phyloP scores from a whole-genome alignment of 30 jellyfish, hydroid and myxozoan species.

The Morbakka virulenta region DNA sequence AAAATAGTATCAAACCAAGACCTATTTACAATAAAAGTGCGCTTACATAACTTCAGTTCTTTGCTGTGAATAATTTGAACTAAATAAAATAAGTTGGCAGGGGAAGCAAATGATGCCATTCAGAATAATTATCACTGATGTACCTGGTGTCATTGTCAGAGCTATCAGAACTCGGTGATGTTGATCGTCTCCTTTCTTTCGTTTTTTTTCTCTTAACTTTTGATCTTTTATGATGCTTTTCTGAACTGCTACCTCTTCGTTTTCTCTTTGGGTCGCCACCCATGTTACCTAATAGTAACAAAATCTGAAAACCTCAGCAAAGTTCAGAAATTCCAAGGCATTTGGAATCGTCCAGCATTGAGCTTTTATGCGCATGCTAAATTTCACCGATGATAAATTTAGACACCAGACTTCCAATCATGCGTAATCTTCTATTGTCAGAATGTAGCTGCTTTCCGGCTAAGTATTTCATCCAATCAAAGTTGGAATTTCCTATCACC shows the following conservation, averaged over 20 bases:
- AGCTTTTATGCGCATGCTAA: neutral
- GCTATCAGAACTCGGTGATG: neutral
- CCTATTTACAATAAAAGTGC: too few species aligned
- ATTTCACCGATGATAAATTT: neutral
- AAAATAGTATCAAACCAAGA: too few species aligned
- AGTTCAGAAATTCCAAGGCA: neutral
- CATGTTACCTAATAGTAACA: constrained; percentile 23
- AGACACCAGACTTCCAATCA: neutral
- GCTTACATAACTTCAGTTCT: too few species aligned
- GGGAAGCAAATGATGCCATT: too few species aligned
- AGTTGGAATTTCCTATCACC: neutral
- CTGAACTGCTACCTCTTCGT: constrained; percentile 21
- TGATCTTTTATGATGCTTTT: constrained; percentile 33
- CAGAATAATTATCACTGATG: too few species aligned
- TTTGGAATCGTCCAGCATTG: neutral
- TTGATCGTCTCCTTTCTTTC: neutral
- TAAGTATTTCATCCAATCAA: neutral
- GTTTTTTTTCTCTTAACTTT: neutral
- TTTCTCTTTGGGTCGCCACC: constrained; percentile 55
- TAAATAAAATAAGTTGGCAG: too few species aligned
- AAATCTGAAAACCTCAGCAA: too few species aligned
- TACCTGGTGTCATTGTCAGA: neutral
- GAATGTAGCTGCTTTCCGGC: neutral
- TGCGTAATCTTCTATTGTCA: neutral
- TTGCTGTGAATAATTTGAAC: too few species aligned